Evolutionary conservation across 2,888 invertebrate genomes (phyloP).

Genomic region (Gisinianus flammeolus): DNA sequence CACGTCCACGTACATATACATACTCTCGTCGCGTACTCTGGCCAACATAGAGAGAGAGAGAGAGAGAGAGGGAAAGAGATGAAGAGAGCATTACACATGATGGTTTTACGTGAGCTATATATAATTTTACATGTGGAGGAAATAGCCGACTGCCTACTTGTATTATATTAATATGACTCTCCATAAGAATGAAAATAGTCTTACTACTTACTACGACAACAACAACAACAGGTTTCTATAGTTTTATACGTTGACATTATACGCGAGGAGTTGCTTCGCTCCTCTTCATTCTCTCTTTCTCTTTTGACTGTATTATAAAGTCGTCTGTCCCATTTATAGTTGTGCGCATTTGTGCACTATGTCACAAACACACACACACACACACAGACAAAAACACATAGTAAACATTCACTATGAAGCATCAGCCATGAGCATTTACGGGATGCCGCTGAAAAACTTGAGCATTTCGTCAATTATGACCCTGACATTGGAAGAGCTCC

Average conservation of each 20-base stretch:
- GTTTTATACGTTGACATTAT: neutral
- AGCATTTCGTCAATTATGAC: constrained; percentile 30
- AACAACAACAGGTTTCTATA: constrained; percentile 19
- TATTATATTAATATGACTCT: neutral
- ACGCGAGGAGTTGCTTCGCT: neutral
- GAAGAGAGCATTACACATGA: no score
- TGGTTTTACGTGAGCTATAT: neutral
- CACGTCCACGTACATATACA: no score
- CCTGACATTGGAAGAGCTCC: constrained; percentile 22
- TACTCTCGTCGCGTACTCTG: no score
- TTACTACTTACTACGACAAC: neutral
- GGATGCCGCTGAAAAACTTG: constrained; percentile 10
- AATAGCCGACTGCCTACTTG: neutral
- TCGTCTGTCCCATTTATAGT: constrained; percentile 8
- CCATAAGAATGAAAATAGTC: neutral
- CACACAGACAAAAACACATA: neutral
- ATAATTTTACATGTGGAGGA: neutral
- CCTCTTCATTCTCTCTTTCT: neutral
- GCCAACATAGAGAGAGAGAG: no score
- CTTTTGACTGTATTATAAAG: neutral
- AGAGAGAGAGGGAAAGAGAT: no score
- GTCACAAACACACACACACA: neutral
- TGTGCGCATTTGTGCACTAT: neutral
- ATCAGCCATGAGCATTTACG: neutral
- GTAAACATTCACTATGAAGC: neutral